Percentiles rank a stretch among this genome's conserved stretches.
phyloP scores from a whole-genome alignment of 2,113 vertebrate genomes.

The Patagioenas fasciata region DNA sequence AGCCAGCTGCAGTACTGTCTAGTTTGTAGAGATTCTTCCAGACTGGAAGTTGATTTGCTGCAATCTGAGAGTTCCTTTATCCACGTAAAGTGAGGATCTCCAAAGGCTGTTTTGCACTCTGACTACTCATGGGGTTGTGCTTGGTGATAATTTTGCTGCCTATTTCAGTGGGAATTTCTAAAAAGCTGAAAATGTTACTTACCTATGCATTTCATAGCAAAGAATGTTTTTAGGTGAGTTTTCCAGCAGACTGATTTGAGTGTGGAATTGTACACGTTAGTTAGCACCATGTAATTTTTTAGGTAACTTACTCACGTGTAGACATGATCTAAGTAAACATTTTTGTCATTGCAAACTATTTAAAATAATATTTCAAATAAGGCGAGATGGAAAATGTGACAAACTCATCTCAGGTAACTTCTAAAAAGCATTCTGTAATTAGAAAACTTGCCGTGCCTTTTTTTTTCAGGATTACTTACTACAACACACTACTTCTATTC shows the following conservation, averaged over 20 bases:
- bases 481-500: slow-evolving; percentile 53
- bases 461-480: not conserved
- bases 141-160: not conserved
- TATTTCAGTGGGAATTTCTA: not conserved
- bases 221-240: not conserved
- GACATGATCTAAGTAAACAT: not conserved
- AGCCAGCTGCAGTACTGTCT: not conserved
- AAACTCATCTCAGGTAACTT: slow-evolving; percentile 29
- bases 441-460: slow-evolving; percentile 1
- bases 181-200: not conserved
- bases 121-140: not conserved
- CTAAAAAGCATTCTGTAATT: slow-evolving; percentile 53
- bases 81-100: not conserved
- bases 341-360: not conserved
- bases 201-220: not conserved
- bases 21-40: not conserved
- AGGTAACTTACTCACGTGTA: not conserved
- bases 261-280: not conserved
- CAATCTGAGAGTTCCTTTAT: not conserved
- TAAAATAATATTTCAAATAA: slow-evolving; percentile 22
- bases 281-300: not conserved
- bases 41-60: not conserved
- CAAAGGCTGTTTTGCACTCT: not conserved
- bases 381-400: slow-evolving; percentile 41
- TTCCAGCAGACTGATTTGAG: not conserved